Conservation (phyloP, 1,140 invertebrate genomes). For the Nebria ingens region DNA sequence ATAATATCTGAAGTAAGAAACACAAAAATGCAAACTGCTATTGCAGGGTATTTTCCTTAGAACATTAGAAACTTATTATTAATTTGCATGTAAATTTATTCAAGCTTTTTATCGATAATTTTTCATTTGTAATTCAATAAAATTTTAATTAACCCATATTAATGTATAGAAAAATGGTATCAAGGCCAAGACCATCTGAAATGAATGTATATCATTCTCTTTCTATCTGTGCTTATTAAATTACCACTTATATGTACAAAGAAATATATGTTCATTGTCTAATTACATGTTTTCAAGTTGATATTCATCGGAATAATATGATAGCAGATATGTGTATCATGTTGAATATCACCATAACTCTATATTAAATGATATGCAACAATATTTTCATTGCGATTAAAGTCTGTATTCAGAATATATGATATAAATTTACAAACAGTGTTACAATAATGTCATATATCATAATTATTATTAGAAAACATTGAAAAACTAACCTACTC, state of each 20-base stretch:
- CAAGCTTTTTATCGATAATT: background rate
- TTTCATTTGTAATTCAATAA: background rate
- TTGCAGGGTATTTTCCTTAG: background rate
- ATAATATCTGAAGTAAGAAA: too few species aligned
- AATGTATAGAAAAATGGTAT: background rate
- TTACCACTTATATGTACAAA: too few species aligned
- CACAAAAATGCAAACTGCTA: too few species aligned
- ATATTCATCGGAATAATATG: background rate
- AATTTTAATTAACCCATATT: background rate
- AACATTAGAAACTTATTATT: background rate
- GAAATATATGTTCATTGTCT: background rate
- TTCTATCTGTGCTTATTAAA: background rate
- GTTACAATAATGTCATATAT: too few species aligned
- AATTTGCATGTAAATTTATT: background rate
- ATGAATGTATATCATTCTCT: background rate
- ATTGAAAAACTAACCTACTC: too few species aligned
- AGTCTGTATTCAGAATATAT: too few species aligned
- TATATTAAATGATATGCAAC: too few species aligned
- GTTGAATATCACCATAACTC: too few species aligned
- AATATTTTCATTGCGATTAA: too few species aligned
- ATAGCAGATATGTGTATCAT: background rate
- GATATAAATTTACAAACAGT: too few species aligned
- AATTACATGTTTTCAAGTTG: background rate
- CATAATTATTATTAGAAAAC: too few species aligned
- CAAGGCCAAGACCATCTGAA: background rate